Conservation (phyloP, 2,888 invertebrate genomes). For the Eremobia ochroleuca region DNA sequence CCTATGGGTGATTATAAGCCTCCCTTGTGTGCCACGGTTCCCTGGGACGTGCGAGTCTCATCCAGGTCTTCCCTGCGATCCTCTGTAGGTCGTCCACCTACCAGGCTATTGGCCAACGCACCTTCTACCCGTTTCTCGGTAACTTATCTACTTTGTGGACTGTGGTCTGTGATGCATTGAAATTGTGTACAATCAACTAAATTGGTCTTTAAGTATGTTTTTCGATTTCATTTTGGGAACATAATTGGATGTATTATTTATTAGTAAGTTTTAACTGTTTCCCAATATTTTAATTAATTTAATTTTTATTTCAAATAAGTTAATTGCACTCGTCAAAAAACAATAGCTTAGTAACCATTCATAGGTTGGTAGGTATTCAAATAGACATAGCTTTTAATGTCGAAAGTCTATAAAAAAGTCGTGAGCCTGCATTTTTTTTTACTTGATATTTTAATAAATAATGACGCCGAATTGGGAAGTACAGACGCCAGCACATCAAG, state of each 20-base stretch:
- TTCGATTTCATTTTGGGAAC: neutral
- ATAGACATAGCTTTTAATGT: neutral
- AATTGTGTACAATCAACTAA: conserved; percentile 22
- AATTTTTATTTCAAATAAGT: neutral
- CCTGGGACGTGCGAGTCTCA: neutral
- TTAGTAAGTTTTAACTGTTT: conserved; percentile 8
- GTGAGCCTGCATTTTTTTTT: neutral
- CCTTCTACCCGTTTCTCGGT: neutral
- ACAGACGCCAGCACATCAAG: too few species aligned
- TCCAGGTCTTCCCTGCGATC: neutral
- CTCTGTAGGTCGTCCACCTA: neutral
- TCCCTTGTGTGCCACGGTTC: neutral
- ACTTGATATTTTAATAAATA: neutral
- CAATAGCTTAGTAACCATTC: neutral
- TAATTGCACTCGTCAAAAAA: neutral
- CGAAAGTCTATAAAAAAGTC: neutral
- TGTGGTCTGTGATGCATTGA: conserved; percentile 12
- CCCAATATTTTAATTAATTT: neutral
- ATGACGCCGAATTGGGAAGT: neutral
- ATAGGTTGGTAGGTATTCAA: neutral
- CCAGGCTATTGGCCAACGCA: neutral
- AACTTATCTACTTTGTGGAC: neutral
- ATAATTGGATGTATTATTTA: conserved; percentile 4
- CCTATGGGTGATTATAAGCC: too few species aligned
- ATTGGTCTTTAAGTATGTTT: conserved; percentile 11